Percentiles rank a stretch among this genome's conserved stretches.
phyloP scores from a whole-genome alignment of 2,797 vertebrate species.

The Cygnus olor region DNA sequence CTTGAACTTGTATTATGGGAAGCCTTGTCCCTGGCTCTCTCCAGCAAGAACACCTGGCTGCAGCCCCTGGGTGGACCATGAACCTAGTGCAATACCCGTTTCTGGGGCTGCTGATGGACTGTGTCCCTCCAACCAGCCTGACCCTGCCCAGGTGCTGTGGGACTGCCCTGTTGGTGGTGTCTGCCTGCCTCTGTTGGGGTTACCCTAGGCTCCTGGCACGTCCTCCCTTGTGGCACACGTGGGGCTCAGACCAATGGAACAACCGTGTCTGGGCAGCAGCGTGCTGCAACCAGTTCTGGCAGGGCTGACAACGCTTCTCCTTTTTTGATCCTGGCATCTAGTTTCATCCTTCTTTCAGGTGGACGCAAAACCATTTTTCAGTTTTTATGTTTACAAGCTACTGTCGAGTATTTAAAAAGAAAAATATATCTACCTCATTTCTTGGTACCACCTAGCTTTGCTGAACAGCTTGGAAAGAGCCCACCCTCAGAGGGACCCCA shows the following conservation, averaged over 20 bases:
- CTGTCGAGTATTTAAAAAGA: not conserved
- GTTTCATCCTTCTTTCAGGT: not conserved
- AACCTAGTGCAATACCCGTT: accelerated
- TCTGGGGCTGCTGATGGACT: not conserved
- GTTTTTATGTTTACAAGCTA: not conserved
- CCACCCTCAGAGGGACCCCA: not conserved
- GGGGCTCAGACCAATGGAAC: not conserved
- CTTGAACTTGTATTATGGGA: not conserved
- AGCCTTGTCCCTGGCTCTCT: not conserved
- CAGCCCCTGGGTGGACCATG: not conserved
- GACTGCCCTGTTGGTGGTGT: not conserved
- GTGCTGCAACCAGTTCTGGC: not conserved
- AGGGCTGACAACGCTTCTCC: not conserved
- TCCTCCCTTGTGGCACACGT: accelerated
- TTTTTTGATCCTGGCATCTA: not conserved
- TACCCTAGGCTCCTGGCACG: not conserved
- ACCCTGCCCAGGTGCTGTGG: accelerated
- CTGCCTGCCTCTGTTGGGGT: not conserved
- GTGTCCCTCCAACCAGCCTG: not conserved
- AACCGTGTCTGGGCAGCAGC: not conserved
- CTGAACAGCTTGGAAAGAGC: not conserved
- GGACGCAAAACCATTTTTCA: not conserved
- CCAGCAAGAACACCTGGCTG: not conserved
- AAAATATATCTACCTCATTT: not conserved
- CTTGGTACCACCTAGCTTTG: not conserved